Evolutionary conservation across 2,113 vertebrate species (phyloP), one percentile per base, ranked within the genome.

Genomic region (Lycaon pictus): DNA sequence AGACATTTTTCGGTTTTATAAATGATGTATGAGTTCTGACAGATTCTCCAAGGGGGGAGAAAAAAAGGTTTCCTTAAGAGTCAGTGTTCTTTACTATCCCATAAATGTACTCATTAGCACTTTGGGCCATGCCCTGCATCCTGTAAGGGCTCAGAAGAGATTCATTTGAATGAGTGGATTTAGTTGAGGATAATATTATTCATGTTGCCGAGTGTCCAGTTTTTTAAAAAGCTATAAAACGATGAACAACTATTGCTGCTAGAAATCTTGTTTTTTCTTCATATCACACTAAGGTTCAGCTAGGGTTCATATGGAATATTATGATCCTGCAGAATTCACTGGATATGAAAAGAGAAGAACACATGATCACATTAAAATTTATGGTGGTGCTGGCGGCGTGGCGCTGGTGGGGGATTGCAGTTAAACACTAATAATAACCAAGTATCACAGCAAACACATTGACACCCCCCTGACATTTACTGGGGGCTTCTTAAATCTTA

Each of bases 281-380:
- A 2, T 89, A 89, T 96, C 90, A 86, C 80, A 62, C 56, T 37
- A 95, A 97, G 82, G 95, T 97, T 98, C 98, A 97, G 77, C 76
- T 48, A 96, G 87, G 97, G 95, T 97, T 97, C 97, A 97, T 98
- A 90, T 51, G 92, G 97, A 96, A 96, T 98, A 96, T 98, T 98
- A 98, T 96, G 97, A 98, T 98, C 97, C 97, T 97, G 91, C 94
- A 97, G 95, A 98, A 98, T 93, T 98, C 97, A 95, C 92, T 97
- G 96, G 95, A 97, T 98, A 96, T 97, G 97, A 89, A 97, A 93
- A 81, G 95, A 77, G 94, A 95, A 85, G 89, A 96, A 56, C 97
- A 89, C 95, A 92, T 83, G 93, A 93, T 98, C 96, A 92, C 97
- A 97, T 98, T 98, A 97, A 96, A 97, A 98, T 98, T 98, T 97